Conservation (phyloP, 2,888 invertebrate species). For the Nomada flava region DNA sequence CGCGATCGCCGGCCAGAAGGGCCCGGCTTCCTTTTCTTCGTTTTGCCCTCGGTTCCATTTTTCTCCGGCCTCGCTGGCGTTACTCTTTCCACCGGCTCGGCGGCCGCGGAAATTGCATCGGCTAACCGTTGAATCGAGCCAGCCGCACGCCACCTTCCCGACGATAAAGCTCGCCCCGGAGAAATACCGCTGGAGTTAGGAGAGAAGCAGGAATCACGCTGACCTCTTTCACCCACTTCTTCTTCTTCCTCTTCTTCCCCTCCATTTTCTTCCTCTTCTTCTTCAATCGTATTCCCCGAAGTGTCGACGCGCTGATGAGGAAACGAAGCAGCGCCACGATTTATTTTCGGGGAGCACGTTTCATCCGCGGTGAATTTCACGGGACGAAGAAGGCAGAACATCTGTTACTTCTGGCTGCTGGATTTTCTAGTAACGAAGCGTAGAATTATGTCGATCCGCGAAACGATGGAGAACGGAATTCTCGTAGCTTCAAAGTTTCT, state of each 20-base stretch:
- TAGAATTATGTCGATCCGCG: too few species aligned
- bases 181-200: slow-evolving; percentile 12
- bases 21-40: neutral
- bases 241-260: neutral
- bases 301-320: slow-evolving; percentile 13
- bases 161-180: slow-evolving; percentile 49
- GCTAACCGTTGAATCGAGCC: slow-evolving; percentile 55
- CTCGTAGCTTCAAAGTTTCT: too few species aligned
- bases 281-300: slow-evolving; percentile 35
- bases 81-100: slow-evolving; percentile 56
- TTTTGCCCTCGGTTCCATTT: slow-evolving; percentile 36
- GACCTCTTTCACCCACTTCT: slow-evolving; percentile 16
- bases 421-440: too few species aligned
- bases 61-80: slow-evolving; percentile 36
- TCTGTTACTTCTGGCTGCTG: neutral
- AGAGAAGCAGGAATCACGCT: slow-evolving; percentile 42
- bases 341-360: slow-evolving; percentile 29
- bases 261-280: too few species aligned
- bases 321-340: slow-evolving; percentile 36
- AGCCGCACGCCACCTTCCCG: slow-evolving; percentile 44
- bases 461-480: too few species aligned
- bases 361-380: slow-evolving; percentile 17
- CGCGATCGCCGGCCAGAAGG: slow-evolving; percentile 12
- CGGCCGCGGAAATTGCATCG: slow-evolving; percentile 62
- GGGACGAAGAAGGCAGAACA: slow-evolving; percentile 2